Base-by-base conservation (phyloP, 1,140 invertebrate genomes). In the Dendrolimus punctatus region DNA sequence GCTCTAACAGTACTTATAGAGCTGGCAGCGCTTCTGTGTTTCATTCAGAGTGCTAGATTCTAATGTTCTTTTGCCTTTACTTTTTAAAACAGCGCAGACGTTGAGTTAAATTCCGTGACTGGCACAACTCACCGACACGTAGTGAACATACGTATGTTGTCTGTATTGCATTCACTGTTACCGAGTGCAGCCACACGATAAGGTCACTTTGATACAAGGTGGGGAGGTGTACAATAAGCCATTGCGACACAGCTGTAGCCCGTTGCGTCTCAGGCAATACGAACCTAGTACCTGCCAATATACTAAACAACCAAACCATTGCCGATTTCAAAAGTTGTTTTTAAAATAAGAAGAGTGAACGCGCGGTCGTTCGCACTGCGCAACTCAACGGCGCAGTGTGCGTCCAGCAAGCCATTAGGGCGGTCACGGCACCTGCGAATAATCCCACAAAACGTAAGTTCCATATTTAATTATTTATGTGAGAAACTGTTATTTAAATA, bases 171-270 rank as follows among this genome's bases (percentile, higher is more conserved):
- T 48, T 69, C 60, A 58, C 61, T 65, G 76, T 76, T 75, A 64
- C 73, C 46, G 71, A 75, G 76, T 79, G 79, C 80, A 76, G 66
- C 69, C 64, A 71, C 64, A 73, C 77, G 80, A 81, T 84, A 84
- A 84, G 80, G 80, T 83, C 78, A 78, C 61, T 67, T 61, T 63
- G 66, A 23, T 55, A 49, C 66, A 71, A 72, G 73, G 74, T 74
- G 74, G 77, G 76, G 78, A 71, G 68, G 57, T 64, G 62, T 65
- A 70, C 64, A 72, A 71, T 69, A 68, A 65, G 49, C 50, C n/a
- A 58, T 78, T 73, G 74, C 71, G 65, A 80, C 71, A 78, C 62
- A 51, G 46, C 55, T 51, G 46, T 55, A 49, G 57, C 55, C 42
- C 62, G 56, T 23, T 23, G 23, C 23, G 23, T 23, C 23, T 23